A percentile compares a stretch with the other conserved stretches of the same genome.
phyloP scores from a whole-genome alignment of 2,797 vertebrate genomes.

The Labeo calbasu region DNA sequence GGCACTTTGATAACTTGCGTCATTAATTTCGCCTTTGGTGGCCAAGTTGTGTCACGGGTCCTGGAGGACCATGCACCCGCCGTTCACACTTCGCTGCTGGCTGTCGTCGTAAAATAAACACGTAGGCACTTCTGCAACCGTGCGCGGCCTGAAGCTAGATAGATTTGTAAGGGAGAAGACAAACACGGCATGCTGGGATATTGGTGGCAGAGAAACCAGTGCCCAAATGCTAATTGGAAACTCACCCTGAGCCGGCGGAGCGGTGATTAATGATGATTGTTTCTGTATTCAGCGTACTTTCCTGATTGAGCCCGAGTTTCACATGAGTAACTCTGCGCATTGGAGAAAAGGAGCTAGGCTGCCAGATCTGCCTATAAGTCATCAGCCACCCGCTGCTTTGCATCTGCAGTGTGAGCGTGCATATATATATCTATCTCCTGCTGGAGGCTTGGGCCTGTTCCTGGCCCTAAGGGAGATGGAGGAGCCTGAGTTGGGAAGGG shows the following conservation, averaged over 20 bases:
- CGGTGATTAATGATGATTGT: conserved; percentile 65
- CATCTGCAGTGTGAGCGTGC: conserved; percentile 30
- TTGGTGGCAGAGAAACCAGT: conserved; percentile 54
- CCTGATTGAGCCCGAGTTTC: conserved; percentile 57
- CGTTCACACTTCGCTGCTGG: background rate
- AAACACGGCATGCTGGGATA: conserved; percentile 58
- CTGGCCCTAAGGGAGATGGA: conserved; percentile 34
- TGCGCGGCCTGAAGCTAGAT: conserved; percentile 41
- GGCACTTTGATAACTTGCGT: conserved; percentile 38
- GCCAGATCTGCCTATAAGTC: conserved; percentile 57
- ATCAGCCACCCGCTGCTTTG: conserved; percentile 48
- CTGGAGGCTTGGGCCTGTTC: conserved; percentile 32
- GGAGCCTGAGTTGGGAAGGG: conserved; percentile 3
- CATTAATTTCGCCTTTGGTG: conserved; percentile 52
- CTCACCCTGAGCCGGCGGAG: conserved; percentile 52
- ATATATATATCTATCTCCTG: conserved; percentile 9
- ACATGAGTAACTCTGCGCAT: conserved; percentile 57
- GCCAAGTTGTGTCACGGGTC: conserved; percentile 24
- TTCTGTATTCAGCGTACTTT: conserved; percentile 58
- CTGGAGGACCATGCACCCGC: conserved; percentile 1
- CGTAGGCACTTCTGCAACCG: conserved; percentile 33
- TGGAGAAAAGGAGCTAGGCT: conserved; percentile 49
- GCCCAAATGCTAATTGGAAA: conserved; percentile 62
- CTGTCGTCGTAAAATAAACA: conserved; percentile 53
- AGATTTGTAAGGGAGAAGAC: conserved; percentile 49